These are phyloP conservation scores for Brienomyrus longianalis DNA, from an alignment of 2,113 vertebrate species.

Conservation along the genomic window DNA sequence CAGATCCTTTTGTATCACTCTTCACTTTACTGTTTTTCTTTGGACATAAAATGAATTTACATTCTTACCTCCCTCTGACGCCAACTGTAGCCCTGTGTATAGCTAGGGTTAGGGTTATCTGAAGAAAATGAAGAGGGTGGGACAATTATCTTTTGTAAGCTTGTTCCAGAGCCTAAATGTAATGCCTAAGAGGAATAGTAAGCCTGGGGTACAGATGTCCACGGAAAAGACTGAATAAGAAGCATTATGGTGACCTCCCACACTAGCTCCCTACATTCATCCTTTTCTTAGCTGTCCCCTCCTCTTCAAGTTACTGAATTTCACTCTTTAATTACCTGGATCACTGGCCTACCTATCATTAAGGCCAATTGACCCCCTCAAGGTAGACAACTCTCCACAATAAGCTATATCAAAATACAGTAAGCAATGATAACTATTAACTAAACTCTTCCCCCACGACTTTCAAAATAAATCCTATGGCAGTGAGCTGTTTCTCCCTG, in stretches of 20 bases:
- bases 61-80: not conserved
- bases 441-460: not conserved
- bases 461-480: not conserved
- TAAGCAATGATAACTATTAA: not conserved
- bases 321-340: not conserved
- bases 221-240: not conserved
- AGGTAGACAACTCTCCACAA: not conserved
- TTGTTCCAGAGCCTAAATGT: not conserved
- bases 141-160: not conserved
- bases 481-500: not conserved
- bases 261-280: not conserved
- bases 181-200: not conserved
- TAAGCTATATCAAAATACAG: not conserved
- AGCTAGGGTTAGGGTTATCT: not conserved
- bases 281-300: not conserved
- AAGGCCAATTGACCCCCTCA: not conserved
- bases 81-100: not conserved
- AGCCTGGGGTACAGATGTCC: not conserved
- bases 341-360: not conserved
- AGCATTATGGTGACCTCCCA: not conserved
- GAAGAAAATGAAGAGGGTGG: not conserved
- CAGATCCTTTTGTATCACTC: not conserved
- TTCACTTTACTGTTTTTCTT: not conserved
- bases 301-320: not conserved
- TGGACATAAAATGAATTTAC: not conserved